Evolutionary conservation across 2,797 vertebrate genomes (phyloP).

Genomic region (Lindbergichthys nudifrons): DNA sequence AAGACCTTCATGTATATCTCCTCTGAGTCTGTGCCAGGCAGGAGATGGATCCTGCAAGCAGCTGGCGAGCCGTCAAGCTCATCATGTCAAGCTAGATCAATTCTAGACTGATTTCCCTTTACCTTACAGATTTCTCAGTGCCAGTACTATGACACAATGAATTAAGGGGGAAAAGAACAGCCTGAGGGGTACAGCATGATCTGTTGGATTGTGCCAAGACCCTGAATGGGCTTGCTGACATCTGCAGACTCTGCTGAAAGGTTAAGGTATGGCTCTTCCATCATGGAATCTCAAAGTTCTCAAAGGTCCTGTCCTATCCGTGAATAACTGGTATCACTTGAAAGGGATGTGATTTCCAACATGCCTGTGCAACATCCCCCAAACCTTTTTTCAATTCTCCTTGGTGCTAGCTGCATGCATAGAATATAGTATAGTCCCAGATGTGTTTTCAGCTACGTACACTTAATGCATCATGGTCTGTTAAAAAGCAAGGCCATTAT

Average conservation of each 20-base stretch:
- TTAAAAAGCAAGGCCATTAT: conserved; percentile 16
- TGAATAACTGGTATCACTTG: not conserved
- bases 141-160: conserved; percentile 34
- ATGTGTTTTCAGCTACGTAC: conserved; percentile 28
- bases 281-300: not conserved
- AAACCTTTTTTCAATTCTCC: no score
- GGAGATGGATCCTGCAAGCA: conserved; percentile 28
- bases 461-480: conserved; percentile 3
- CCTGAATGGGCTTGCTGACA: conserved; percentile 21
- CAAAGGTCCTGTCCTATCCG: not conserved
- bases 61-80: conserved; percentile 49
- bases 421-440: not conserved
- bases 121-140: conserved; percentile 29
- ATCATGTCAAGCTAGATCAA: conserved; percentile 48
- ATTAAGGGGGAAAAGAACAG: conserved; percentile 37
- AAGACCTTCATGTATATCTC: conserved; percentile 37
- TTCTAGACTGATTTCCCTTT: conserved; percentile 44
- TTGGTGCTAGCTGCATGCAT: not conserved
- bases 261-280: not conserved
- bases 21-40: conserved; percentile 27
- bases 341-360: not conserved
- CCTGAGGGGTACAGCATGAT: conserved; percentile 19
- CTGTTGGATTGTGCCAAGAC: conserved; percentile 24
- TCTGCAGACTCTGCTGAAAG: conserved; percentile 2
- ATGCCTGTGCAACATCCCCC: not conserved